Percentiles rank a stretch among this genome's conserved stretches.
Conservation (phyloP, 2,113 vertebrate species). For the Macrotis lagotis region DNA sequence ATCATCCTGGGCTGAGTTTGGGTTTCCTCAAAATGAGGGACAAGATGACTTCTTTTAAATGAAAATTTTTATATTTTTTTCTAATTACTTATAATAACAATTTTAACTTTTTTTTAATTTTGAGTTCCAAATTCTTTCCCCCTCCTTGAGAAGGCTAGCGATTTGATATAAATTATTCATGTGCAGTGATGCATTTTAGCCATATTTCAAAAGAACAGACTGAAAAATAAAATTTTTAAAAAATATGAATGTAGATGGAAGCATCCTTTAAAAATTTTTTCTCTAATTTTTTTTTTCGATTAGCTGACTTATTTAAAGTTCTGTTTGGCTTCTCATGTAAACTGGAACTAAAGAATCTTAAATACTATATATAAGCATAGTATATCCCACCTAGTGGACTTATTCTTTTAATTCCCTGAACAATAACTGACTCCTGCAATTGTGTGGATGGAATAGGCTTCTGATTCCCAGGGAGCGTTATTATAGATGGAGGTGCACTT, state of each 20-base stretch:
- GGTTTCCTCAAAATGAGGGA: not conserved
- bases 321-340: not conserved
- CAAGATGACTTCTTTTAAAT: not conserved
- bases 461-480: not conserved
- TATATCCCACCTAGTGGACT: not conserved
- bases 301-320: not conserved
- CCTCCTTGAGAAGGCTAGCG: not conserved
- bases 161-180: not conserved
- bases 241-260: not conserved
- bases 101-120: not conserved
- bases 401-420: not conserved
- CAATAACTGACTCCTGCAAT: not conserved
- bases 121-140: not conserved
- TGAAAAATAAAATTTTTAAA: not conserved
- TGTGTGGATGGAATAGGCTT: not conserved
- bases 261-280: not conserved
- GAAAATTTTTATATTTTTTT: not conserved
- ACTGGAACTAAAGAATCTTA: not conserved
- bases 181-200: not conserved
- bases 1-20: not conserved
- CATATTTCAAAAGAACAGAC: not conserved
- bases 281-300: not conserved
- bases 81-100: not conserved
- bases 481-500: not conserved
- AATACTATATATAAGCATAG: not conserved